Base-by-base conservation (phyloP, 2,888 invertebrate genomes). In the Aphidius colemani region DNA sequence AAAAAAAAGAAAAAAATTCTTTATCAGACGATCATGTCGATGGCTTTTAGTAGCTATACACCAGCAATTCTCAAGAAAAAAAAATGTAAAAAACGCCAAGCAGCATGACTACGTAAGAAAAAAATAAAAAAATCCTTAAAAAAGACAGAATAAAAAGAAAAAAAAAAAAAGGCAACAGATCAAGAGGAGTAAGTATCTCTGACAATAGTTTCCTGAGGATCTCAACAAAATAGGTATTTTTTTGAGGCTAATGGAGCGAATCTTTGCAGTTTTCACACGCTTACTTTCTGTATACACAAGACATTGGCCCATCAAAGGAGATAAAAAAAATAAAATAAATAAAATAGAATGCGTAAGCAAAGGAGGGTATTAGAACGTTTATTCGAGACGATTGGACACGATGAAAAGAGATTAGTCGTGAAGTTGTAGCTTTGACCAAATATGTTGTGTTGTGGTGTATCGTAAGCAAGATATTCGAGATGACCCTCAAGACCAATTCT, bases 201-300 rank as follows among this genome's bases (percentile, higher is more conserved):
- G 64, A 74, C 74, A 74, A 76, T 72, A 66, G 71, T 45, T 39
- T 53, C 18, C 44, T 56, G 18, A 30, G 5, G 30, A 30, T 44
- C 57, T 55, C 67, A 66, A 75, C 74, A 74, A 76, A 73, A 59
- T 46, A 67, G 64, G 64, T 72, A 71, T 71, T 70, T 73, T 71
- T 70, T 70, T 69, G 70, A 59, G 53, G 72, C 75, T 76, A 77
- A 77, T 77, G 73, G 76, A 73, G 67, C 74, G 71, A 67, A 72
- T 70, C 73, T 59, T 73, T 65, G 70, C 70, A 75, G 71, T 75
- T 77, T 77, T 76, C 76, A 76, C 75, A 74, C 76, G 76, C 74
- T 75, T 67, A 68, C 68, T 65, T 67, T 57, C 62, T 68, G 51
- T 66, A 63, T 53, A 51, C 51, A 39, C 8, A 53, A 18, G 48